Evolutionary conservation across 2,888 invertebrate genomes (phyloP).

Genomic region (Xanthia togata): DNA sequence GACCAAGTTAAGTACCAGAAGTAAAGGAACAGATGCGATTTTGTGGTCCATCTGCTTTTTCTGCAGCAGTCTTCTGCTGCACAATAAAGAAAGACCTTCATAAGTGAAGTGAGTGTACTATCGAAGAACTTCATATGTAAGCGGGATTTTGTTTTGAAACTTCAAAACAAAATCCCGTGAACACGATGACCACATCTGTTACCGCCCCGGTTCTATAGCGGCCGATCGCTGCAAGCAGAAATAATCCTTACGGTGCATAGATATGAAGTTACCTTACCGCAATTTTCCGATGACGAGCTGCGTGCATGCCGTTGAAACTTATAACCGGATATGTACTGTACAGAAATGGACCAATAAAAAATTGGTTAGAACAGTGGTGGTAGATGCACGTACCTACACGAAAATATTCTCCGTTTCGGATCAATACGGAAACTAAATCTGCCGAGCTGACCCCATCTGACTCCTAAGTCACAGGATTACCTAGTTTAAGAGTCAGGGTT

Average conservation of each 20-base stretch:
- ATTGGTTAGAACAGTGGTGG: no score
- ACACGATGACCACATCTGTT: no score
- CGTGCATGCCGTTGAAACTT: neutral
- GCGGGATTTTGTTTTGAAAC: no score
- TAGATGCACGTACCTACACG: neutral
- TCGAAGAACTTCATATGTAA: no score
- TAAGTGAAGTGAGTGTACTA: neutral
- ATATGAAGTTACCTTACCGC: no score
- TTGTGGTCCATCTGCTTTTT: neutral
- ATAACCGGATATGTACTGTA: neutral
- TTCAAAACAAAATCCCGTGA: no score
- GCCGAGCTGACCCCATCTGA: neutral
- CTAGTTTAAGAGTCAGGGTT: no score
- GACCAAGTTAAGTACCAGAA: neutral
- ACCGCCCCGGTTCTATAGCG: no score
- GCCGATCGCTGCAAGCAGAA: no score
- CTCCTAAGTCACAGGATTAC: no score
- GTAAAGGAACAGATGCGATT: neutral
- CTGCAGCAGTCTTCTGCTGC: neutral
- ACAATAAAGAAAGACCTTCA: neutral
- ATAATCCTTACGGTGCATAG: no score
- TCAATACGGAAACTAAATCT: conserved; percentile 6
- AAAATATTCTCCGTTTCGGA: conserved; percentile 7
- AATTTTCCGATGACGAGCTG: neutral
- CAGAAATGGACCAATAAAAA: neutral